Evolutionary conservation across 2,113 vertebrate species (phyloP).

Genomic region (Tragelaphus strepsiceros): DNA sequence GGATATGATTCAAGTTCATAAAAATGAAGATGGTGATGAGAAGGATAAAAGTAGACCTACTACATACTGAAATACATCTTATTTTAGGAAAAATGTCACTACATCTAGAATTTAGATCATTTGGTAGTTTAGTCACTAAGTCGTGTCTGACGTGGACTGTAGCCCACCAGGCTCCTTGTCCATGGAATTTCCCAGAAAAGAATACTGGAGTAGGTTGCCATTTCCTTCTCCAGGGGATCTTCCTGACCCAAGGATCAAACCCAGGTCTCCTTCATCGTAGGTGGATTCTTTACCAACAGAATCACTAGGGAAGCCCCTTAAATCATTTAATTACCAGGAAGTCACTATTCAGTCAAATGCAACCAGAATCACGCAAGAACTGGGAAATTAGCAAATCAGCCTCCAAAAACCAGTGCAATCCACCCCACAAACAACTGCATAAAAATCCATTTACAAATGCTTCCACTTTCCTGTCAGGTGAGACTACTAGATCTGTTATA

Average conservation of each 20-base stretch:
- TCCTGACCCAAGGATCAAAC: background rate
- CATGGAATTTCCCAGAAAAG: background rate
- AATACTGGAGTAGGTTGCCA: background rate
- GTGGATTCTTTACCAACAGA: background rate
- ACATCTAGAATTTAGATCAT: background rate
- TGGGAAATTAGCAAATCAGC: background rate
- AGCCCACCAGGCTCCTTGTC: background rate
- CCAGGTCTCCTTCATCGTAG: background rate
- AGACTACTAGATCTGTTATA: background rate
- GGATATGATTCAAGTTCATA: background rate
- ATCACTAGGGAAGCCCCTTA: background rate
- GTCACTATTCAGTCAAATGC: background rate
- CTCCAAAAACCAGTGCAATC: background rate
- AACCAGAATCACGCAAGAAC: background rate
- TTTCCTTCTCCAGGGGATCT: background rate
- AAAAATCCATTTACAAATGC: background rate
- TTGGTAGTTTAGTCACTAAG: background rate
- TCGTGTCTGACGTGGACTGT: background rate
- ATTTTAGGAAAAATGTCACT: background rate
- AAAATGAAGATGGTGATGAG: background rate
- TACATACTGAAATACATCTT: background rate
- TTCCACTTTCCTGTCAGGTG: background rate
- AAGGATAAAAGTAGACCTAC: background rate
- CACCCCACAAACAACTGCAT: background rate
- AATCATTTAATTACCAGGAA: background rate